phyloP scores from a whole-genome alignment of 2,113 vertebrate genomes.

The Pituophis catenifer region DNA sequence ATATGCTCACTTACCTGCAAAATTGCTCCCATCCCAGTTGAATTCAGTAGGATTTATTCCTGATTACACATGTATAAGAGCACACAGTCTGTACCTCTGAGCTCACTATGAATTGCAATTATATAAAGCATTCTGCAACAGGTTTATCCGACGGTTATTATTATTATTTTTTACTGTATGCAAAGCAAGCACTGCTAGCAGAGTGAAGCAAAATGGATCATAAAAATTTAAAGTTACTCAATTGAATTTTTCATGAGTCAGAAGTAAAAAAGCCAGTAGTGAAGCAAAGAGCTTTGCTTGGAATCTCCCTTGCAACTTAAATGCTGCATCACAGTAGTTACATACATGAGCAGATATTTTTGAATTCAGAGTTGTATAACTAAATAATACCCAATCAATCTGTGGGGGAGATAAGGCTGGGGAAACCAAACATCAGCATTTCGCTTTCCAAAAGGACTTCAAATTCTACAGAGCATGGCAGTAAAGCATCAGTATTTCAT shows the following conservation, averaged over 20 bases:
- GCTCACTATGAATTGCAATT: conserved; percentile 41
- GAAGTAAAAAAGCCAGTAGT: conserved; percentile 72
- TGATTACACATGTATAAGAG: not conserved
- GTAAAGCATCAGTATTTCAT: conserved; percentile 66
- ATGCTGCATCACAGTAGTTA: conserved; percentile 57
- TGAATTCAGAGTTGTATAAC: conserved; percentile 48
- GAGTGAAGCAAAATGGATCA: conserved; percentile 73
- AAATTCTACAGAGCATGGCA: conserved; percentile 49
- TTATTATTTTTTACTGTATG: conserved; percentile 46
- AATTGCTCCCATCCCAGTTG: not conserved
- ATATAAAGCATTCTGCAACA: conserved; percentile 60
- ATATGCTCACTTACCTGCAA: not conserved
- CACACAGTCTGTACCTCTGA: conserved; percentile 10
- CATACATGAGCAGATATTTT: conserved; percentile 53
- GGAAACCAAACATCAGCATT: not conserved
- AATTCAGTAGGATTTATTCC: not conserved
- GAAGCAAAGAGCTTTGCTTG: conserved; percentile 74
- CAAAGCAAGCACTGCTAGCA: conserved; percentile 69
- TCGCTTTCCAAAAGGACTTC: not conserved
- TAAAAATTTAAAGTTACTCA: conserved; percentile 83
- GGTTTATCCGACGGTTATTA: conserved; percentile 59
- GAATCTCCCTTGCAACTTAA: conserved; percentile 68
- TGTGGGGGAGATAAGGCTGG: conserved; percentile 7
- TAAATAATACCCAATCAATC: conserved; percentile 43
- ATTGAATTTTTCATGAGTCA: conserved; percentile 85